phyloP scores from a whole-genome alignment of 2,113 vertebrate species.

The Scophthalmus maximus region DNA sequence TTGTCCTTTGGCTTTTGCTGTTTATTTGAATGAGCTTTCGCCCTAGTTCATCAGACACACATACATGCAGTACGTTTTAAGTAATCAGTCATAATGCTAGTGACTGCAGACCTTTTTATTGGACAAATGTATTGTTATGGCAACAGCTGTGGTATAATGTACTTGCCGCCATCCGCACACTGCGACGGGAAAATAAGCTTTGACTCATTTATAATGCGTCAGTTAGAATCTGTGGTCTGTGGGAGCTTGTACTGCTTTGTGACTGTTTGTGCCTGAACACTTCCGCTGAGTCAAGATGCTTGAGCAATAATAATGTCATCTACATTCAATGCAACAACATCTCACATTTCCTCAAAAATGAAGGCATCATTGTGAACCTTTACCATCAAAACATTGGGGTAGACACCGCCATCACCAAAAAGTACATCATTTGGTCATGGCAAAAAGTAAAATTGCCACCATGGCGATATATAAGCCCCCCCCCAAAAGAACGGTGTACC shows the following conservation, averaged over 20 bases:
- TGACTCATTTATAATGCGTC: background rate
- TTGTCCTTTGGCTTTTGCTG: too few relatives aligned
- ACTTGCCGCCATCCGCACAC: background rate
- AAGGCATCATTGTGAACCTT: too few relatives aligned
- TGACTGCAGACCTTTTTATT: slow-evolving; percentile 1
- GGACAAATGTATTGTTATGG: slow-evolving; percentile 2
- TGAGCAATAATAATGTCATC: background rate
- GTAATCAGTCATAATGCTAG: slow-evolving; percentile 9
- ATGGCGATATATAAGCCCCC: too few relatives aligned
- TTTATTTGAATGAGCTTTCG: background rate
- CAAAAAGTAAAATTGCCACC: too few relatives aligned
- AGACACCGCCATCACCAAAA: too few relatives aligned
- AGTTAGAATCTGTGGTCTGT: background rate
- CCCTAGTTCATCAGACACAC: background rate
- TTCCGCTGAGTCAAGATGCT: background rate
- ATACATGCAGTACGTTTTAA: too few relatives aligned
- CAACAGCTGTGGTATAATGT: slow-evolving; percentile 18
- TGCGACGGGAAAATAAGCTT: slow-evolving; percentile 1
- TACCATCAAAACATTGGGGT: too few relatives aligned
- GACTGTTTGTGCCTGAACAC: background rate
- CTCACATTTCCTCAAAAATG: background rate
- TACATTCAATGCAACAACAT: background rate
- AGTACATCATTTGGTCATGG: too few relatives aligned
- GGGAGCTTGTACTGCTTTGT: background rate
- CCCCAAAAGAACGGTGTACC: too few relatives aligned